Percentiles rank a stretch among this genome's conserved stretches.
These are phyloP conservation scores for Adelosebastes latens DNA, from an alignment of 2,797 vertebrate species.

Conservation along the genomic window DNA sequence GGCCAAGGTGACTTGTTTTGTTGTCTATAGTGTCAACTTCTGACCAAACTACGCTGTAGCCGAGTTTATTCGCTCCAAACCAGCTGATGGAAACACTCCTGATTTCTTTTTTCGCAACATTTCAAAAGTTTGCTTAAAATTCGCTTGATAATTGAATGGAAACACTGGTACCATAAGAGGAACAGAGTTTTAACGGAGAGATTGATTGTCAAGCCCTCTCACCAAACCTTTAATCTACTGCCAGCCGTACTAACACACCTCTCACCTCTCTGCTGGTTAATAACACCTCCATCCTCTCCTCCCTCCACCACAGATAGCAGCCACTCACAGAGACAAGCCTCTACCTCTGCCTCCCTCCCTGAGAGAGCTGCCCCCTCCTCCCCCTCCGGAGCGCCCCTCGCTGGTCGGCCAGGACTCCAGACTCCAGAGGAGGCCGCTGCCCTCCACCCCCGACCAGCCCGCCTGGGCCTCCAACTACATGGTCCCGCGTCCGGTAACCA, in stretches of 20 bases:
- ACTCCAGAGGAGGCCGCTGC: conserved; percentile 91
- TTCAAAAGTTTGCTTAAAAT: too few relatives aligned
- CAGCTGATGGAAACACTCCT: too few relatives aligned
- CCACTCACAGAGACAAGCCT: conserved; percentile 94
- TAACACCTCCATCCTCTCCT: background rate
- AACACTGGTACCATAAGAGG: too few relatives aligned
- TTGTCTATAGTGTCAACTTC: too few relatives aligned
- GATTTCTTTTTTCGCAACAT: too few relatives aligned
- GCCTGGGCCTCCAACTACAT: conserved; percentile 82
- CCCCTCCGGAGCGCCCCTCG: conserved; percentile 90
- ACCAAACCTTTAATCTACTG: background rate
- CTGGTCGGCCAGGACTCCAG: conserved; percentile 75
- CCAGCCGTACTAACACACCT: background rate
- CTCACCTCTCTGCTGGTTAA: background rate
- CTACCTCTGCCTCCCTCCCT: conserved; percentile 91
- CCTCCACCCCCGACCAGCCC: conserved; percentile 89
- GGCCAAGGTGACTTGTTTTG: too few relatives aligned
- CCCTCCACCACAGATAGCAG: conserved; percentile 78
- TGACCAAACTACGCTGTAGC: too few relatives aligned
- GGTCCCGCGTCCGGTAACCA: conserved; percentile 84
- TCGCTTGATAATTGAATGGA: too few relatives aligned
- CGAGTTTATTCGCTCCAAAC: too few relatives aligned
- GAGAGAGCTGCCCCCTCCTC: conserved; percentile 92
- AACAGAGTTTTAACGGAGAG: background rate
- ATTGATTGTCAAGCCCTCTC: background rate